These are phyloP conservation scores for Phortica variegata DNA, from an alignment of 1,140 invertebrate genomes.

Conservation along the genomic window DNA sequence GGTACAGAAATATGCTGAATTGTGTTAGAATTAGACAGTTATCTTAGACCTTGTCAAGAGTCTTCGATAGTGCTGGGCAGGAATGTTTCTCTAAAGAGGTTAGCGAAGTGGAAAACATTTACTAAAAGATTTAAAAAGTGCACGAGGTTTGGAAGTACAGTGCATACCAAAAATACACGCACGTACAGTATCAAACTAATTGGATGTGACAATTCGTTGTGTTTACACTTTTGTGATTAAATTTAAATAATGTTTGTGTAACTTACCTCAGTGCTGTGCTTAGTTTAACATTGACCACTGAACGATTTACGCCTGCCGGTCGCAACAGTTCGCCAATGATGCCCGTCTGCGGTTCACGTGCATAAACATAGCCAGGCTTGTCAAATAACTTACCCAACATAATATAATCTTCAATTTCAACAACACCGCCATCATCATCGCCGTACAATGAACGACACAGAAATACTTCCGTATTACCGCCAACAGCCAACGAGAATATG, in stretches of 20 bases:
- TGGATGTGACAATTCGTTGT: conserved; percentile 48
- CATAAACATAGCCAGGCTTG: conserved; percentile 62
- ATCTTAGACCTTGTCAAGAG: too few species aligned
- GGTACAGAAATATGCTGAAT: too few species aligned
- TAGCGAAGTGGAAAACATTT: too few species aligned
- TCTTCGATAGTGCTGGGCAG: too few species aligned
- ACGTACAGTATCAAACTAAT: conserved; percentile 56
- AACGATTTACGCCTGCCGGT: conserved; percentile 42
- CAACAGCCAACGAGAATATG: conserved; percentile 52
- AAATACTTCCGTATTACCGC: conserved; percentile 61
- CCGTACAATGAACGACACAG: conserved; percentile 67
- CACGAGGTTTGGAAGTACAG: too few species aligned
- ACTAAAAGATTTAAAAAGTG: too few species aligned
- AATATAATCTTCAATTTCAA: conserved; percentile 54
- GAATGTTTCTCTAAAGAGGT: too few species aligned
- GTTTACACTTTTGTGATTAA: conserved; percentile 1
- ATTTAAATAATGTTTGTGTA: conserved; percentile 1
- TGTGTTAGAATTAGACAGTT: too few species aligned
- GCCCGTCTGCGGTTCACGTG: conserved; percentile 57
- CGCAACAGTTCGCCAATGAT: conserved; percentile 63
- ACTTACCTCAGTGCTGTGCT: conserved; percentile 50
- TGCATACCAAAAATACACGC: conserved; percentile 49
- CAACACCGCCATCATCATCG: conserved; percentile 4
- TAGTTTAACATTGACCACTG: conserved; percentile 48
- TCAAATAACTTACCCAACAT: conserved; percentile 64